Evolutionary conservation across 2,113 vertebrate species (phyloP).

Genomic region (Cavia aperea): DNA sequence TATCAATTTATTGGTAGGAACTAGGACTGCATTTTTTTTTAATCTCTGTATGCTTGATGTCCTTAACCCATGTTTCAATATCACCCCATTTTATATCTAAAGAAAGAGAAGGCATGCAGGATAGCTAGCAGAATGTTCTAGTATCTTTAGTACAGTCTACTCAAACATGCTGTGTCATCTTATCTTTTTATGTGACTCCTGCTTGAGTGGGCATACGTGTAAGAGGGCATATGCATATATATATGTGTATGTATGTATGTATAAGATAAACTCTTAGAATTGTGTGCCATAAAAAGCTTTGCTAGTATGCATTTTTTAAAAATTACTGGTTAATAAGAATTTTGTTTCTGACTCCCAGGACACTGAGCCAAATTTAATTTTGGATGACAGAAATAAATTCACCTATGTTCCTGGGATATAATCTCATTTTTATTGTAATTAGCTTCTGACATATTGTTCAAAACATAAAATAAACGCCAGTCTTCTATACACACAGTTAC

Average conservation of each 20-base stretch:
- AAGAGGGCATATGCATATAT: background rate
- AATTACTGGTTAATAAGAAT: background rate
- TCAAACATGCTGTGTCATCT: background rate
- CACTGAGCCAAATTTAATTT: background rate
- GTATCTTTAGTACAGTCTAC: background rate
- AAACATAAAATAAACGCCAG: background rate
- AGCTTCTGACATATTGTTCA: background rate
- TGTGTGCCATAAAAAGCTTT: background rate
- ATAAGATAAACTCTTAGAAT: background rate
- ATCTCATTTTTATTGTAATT: background rate
- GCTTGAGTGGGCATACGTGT: background rate
- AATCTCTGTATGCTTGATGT: background rate
- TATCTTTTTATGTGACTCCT: background rate
- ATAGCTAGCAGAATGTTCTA: background rate
- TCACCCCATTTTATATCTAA: background rate
- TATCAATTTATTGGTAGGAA: background rate
- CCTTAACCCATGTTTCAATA: background rate
- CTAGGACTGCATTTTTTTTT: background rate
- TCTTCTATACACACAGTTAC: background rate
- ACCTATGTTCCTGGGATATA: background rate
- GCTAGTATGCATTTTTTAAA: background rate
- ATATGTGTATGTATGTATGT: no score
- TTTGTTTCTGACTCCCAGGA: background rate
- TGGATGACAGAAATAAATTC: slow-evolving; percentile 2
- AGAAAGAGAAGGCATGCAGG: background rate